A percentile compares a stretch with the other conserved stretches of the same genome.
phyloP scores from a whole-genome alignment of 2,113 vertebrate genomes.

The Narcine bancroftii region DNA sequence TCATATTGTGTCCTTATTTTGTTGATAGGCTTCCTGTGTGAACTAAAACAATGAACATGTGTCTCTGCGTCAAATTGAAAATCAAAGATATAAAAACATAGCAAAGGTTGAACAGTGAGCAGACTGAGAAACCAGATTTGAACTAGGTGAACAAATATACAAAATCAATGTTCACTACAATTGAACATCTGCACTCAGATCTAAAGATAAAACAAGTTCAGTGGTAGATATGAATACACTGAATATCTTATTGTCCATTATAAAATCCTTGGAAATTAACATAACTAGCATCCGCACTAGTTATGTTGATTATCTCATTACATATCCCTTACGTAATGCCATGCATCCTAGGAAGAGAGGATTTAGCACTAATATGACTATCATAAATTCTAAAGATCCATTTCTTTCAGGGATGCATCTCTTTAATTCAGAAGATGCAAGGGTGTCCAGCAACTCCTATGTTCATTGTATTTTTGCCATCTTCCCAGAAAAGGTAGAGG shows the following conservation, averaged over 20 bases:
- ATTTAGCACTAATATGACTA: background rate
- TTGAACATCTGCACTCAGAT: background rate
- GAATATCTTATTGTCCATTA: background rate
- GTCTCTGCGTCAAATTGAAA: background rate
- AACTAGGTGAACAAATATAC: background rate
- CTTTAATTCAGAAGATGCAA: too few species aligned
- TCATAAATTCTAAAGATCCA: background rate
- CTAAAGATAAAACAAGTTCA: background rate
- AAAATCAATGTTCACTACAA: background rate
- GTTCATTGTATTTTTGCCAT: too few species aligned
- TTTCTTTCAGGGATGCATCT: background rate
- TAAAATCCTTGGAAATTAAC: background rate
- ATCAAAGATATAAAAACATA: background rate
- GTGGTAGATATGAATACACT: background rate
- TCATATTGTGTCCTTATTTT: background rate
- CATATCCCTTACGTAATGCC: too few species aligned
- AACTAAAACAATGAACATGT: background rate
- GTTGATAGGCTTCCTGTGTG: conserved; percentile 4
- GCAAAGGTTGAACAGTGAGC: background rate
- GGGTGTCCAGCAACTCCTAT: too few species aligned
- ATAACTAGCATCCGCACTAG: background rate
- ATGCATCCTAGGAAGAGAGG: background rate
- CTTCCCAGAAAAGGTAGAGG: too few species aligned
- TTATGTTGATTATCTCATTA: too few species aligned
- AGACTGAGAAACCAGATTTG: background rate